These are phyloP conservation scores for Neocrepidodera transversa DNA, from an alignment of 2,888 invertebrate species.

Conservation along the genomic window DNA sequence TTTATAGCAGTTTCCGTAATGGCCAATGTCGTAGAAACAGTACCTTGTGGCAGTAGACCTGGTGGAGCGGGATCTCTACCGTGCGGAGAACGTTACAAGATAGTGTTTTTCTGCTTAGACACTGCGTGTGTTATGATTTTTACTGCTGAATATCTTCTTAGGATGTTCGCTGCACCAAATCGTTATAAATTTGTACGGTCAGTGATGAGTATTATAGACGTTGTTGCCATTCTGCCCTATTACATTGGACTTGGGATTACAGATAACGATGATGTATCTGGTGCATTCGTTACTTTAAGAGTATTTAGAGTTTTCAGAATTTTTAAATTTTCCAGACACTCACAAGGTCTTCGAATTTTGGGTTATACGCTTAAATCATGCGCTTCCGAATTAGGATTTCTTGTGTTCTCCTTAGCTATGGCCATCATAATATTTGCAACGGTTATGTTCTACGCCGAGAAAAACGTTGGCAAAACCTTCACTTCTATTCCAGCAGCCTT, in stretches of 20 bases:
- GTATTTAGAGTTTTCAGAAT: conserved; percentile 99
- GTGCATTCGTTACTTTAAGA: conserved; percentile 97
- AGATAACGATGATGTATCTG: conserved; percentile 98
- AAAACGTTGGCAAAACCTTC: conserved; percentile 96
- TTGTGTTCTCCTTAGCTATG: conserved; percentile 99
- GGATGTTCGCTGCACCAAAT: conserved; percentile 97
- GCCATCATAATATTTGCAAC: conserved; percentile 99
- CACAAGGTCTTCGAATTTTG: conserved; percentile 96
- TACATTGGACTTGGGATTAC: conserved; percentile 98
- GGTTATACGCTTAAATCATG: conserved; percentile 99
- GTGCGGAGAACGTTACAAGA: conserved; percentile 97
- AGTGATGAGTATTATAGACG: conserved; percentile 99
- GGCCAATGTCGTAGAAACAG: conserved; percentile 98
- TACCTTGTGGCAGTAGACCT: conserved; percentile 89
- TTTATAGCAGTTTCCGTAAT: conserved; percentile 99
- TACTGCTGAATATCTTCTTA: conserved; percentile 95
- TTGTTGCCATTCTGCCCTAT: conserved; percentile 98
- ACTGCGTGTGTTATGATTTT: conserved; percentile 99
- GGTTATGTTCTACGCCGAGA: conserved; percentile 99
- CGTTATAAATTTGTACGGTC: conserved; percentile 96
- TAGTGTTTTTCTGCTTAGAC: conserved; percentile 98
- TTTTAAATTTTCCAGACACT: conserved; percentile 99
- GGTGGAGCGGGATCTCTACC: conserved; percentile 87
- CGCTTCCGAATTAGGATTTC: conserved; percentile 98
- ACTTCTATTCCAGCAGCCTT: conserved; percentile 99